Base-by-base conservation (phyloP, 2,888 invertebrate genomes). In the Parascotia fuliginaria region DNA sequence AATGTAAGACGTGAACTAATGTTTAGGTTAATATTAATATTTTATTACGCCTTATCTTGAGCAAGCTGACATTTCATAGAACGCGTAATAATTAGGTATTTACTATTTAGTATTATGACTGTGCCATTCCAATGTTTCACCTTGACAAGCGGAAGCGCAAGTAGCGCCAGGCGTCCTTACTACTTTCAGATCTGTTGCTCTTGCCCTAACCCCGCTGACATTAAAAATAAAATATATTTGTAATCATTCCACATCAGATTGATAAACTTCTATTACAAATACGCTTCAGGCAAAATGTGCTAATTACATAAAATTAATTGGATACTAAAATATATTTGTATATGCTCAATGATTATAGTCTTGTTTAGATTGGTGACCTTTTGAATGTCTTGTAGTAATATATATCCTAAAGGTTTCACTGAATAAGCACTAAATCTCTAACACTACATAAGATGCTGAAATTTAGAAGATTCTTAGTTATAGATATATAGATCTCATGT, bases 61-160 rank as follows among this genome's bases (percentile, higher is more conserved):
- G 67, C 42, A 68, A 60, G 36, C 51, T 64, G 55, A 52, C 61
- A 65, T 62, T 63, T 63, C 33, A 60, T 63, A 63, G 50, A 49
- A 46, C 65, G 33, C 42, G 59, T 49, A 65, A 66, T 60, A 60
- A 65, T 70, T 65, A 61, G 55, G 57, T 67, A 65, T 68, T 61
- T 70, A 60, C 55, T 67, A 64, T 68, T 61, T 70, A 60, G 60
- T 60, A 60, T 57, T 31, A 24, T 41, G 15, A 36, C 60, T 36
- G 39, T 40, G 57, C 64, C 65, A 65, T 70, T 78, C 67, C 71
- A 71, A 65, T 51, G 55, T 38, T 60, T 83, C 69, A 83, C 89
- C 89, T 89, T 90, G 89, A 83, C 77, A 81, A 69, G 73, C 89
- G 89, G 89, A 89, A 89, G 88, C 77, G 65, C 57, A 70, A 61